A percentile compares a stretch with the other conserved stretches of the same genome.
Evolutionary conservation across 2,113 vertebrate species (phyloP).

Genomic region (Anolis carolinensis): DNA sequence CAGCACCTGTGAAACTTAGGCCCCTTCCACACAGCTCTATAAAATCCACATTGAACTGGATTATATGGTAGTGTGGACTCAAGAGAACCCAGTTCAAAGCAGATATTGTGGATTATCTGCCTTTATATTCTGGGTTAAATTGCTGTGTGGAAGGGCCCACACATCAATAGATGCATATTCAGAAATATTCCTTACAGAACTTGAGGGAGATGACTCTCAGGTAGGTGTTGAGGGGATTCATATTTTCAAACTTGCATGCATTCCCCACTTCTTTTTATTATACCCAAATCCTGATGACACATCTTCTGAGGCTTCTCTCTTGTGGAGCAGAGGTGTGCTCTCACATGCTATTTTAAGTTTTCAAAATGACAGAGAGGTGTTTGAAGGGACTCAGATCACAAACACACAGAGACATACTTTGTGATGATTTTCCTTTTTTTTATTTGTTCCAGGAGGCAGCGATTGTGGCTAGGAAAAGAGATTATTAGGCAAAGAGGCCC

Average conservation of each 20-base stretch:
- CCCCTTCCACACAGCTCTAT: too few species aligned
- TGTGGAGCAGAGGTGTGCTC: neutral
- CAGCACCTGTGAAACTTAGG: too few species aligned
- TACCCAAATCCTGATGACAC: neutral
- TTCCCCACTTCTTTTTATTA: neutral
- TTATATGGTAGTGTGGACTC: too few species aligned
- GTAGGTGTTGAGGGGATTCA: neutral
- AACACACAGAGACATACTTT: neutral
- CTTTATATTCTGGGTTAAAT: too few species aligned
- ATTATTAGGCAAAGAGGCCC: neutral
- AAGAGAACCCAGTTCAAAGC: too few species aligned
- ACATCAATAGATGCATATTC: neutral
- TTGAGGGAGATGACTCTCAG: neutral
- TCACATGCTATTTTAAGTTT: neutral
- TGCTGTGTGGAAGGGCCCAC: too few species aligned
- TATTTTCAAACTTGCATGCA: neutral
- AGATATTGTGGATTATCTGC: too few species aligned
- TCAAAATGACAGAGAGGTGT: neutral
- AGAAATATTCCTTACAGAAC: neutral
- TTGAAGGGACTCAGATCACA: neutral
- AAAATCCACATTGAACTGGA: too few species aligned
- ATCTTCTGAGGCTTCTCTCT: neutral
- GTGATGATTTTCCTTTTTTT: neutral
- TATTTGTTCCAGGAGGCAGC: neutral
- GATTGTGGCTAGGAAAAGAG: neutral